A percentile compares a stretch with the other conserved stretches of the same genome.
Evolutionary conservation across 2,797 vertebrate genomes (phyloP).

Genomic region (Adrianichthys oophorus): DNA sequence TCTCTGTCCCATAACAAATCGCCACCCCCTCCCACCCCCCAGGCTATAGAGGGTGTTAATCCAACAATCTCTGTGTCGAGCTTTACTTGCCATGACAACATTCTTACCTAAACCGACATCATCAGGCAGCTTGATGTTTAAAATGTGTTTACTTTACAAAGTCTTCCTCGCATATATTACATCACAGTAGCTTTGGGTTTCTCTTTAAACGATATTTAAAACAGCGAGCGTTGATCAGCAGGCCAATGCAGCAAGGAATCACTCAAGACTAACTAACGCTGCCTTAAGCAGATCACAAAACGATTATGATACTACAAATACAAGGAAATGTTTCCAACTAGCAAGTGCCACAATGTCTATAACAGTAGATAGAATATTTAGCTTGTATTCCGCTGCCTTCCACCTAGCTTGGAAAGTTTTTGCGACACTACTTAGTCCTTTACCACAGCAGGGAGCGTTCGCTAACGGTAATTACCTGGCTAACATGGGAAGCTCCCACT

Average conservation of each 20-base stretch:
- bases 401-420: conserved; percentile 60
- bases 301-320: conserved; percentile 10
- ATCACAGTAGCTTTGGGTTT: not conserved
- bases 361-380: not conserved
- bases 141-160: too few relatives aligned
- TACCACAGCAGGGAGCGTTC: conserved; percentile 52
- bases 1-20: conserved; percentile 57
- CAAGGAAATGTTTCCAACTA: not conserved
- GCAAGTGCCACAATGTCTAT: accelerated
- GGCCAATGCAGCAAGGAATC: conserved; percentile 47
- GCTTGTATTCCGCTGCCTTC: conserved; percentile 6
- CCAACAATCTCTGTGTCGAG: conserved; percentile 65
- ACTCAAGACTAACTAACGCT: conserved; percentile 34
- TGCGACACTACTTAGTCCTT: conserved; percentile 56
- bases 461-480: conserved; percentile 56
- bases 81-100: conserved; percentile 47
- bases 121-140: not conserved
- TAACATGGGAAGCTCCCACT: conserved; percentile 34
- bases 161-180: not conserved
- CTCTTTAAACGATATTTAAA: conserved; percentile 1
- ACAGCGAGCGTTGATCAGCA: conserved; percentile 26
- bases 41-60: conserved; percentile 70
- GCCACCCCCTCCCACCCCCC: conserved; percentile 11
- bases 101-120: conserved; percentile 19
- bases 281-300: conserved; percentile 16